phyloP scores from a whole-genome alignment of 2,888 invertebrate genomes.

The Tenthredo distinguenda region DNA sequence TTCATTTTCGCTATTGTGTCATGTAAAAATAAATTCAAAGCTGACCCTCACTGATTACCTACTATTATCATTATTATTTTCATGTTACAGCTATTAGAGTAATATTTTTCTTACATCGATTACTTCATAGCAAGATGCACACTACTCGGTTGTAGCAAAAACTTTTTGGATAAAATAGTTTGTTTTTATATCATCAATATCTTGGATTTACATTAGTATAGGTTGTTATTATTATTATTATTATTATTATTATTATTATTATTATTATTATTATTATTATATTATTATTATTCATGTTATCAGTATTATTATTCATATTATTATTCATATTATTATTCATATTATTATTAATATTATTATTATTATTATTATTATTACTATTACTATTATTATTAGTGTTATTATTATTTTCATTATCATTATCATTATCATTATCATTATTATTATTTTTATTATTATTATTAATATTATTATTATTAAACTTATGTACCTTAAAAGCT shows the following conservation, averaged over 20 bases:
- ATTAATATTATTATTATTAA: conserved; percentile 63
- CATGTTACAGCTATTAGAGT: conserved; percentile 40
- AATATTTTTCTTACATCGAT: conserved; percentile 60
- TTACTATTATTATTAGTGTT: conserved; percentile 57
- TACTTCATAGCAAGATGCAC: conserved; percentile 73
- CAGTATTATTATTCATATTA: conserved; percentile 18
- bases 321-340: conserved; percentile 56
- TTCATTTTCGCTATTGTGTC: conserved; percentile 60
- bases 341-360: conserved; percentile 36
- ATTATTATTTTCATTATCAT: conserved; percentile 60
- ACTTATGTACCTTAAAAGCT: conserved; percentile 73
- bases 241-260: conserved; percentile 49
- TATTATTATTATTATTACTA: conserved; percentile 55
- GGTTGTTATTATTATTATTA: conserved; percentile 55
- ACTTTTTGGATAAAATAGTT: conserved; percentile 77
- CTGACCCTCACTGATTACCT: conserved; percentile 69
- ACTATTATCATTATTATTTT: conserved; percentile 38
- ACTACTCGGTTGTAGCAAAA: conserved; percentile 76
- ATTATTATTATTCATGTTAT: conserved; percentile 29
- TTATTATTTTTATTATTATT: conserved; percentile 58
- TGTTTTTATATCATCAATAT: conserved; percentile 61
- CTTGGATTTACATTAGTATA: conserved; percentile 61
- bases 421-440: conserved; percentile 63
- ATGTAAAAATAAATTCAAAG: conserved; percentile 78
- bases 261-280: conserved; percentile 48